Evolutionary conservation across 1,140 invertebrate species (phyloP).

Genomic region (Neodiprion lecontei): DNA sequence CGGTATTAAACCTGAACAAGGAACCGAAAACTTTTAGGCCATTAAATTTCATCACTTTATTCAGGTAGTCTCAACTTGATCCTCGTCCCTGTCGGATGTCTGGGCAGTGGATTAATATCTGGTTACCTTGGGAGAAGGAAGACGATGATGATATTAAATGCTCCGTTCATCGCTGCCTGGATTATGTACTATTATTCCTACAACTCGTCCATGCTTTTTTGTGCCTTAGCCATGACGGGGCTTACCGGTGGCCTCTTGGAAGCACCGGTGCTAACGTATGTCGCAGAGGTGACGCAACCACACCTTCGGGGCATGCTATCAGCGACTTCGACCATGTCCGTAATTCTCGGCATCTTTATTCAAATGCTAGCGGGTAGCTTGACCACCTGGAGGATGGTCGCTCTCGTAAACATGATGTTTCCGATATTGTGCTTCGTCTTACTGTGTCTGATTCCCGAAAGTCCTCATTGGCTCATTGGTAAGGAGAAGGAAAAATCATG

Average conservation of each 20-base stretch:
- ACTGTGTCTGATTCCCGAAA: slow-evolving; percentile 77
- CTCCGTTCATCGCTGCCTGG: slow-evolving; percentile 78
- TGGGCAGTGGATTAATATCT: slow-evolving; percentile 73
- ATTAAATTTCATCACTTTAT: slow-evolving; percentile 30
- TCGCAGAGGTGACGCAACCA: slow-evolving; percentile 81
- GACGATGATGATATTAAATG: slow-evolving; percentile 76
- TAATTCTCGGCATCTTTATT: slow-evolving; percentile 76
- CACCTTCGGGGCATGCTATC: slow-evolving; percentile 76
- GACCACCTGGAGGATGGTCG: slow-evolving; percentile 73
- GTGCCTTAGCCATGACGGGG: slow-evolving; percentile 72
- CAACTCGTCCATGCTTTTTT: slow-evolving; percentile 68
- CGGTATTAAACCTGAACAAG: slow-evolving; percentile 11
- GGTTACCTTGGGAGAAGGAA: slow-evolving; percentile 71
- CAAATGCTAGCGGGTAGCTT: slow-evolving; percentile 75
- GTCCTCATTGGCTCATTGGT: slow-evolving; percentile 75
- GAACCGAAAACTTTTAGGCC: neutral
- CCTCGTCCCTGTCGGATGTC: slow-evolving; percentile 77
- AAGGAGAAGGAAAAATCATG: slow-evolving; percentile 19
- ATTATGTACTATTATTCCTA: slow-evolving; percentile 71
- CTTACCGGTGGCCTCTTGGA: slow-evolving; percentile 77
- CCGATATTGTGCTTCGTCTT: slow-evolving; percentile 71
- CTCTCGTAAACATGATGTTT: slow-evolving; percentile 70
- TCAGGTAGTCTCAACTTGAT: slow-evolving; percentile 80
- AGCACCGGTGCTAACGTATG: slow-evolving; percentile 82
- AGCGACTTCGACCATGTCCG: slow-evolving; percentile 74